A percentile compares a stretch with the other conserved stretches of the same genome.
phyloP scores from a whole-genome alignment of 1,140 invertebrate species.

The Temnothorax longispinosus region DNA sequence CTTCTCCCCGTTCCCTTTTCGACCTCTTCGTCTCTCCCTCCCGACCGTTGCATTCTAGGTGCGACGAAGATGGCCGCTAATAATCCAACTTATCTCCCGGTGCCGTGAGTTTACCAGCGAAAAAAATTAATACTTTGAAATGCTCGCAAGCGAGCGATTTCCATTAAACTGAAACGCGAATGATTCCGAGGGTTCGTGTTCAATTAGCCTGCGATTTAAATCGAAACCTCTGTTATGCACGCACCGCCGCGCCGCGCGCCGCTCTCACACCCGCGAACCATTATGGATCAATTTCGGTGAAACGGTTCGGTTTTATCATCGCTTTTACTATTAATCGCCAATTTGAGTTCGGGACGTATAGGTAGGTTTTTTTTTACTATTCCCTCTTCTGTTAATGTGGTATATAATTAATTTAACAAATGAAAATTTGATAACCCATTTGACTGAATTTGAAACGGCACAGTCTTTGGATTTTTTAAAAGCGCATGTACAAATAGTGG shows the following conservation, averaged over 20 bases:
- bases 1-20: background rate
- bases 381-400: background rate
- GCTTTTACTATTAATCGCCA: slow-evolving; percentile 49
- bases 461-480: background rate
- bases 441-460: slow-evolving; percentile 6
- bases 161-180: slow-evolving; percentile 47
- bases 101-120: background rate
- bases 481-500: background rate
- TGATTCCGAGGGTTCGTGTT: slow-evolving; percentile 4
- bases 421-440: slow-evolving; percentile 25
- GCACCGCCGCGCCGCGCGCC: background rate
- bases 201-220: slow-evolving; percentile 64
- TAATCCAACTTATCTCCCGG: slow-evolving; percentile 43
- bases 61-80: slow-evolving; percentile 44
- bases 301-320: slow-evolving; percentile 46
- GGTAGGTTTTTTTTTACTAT: slow-evolving; percentile 13
- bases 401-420: slow-evolving; percentile 47
- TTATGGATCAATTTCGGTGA: slow-evolving; percentile 53
- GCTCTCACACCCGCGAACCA: slow-evolving; percentile 8
- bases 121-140: slow-evolving; percentile 7
- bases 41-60: background rate
- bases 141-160: slow-evolving; percentile 11
- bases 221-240: slow-evolving; percentile 62
- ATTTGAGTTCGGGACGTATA: slow-evolving; percentile 6
- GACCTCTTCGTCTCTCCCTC: background rate